phyloP scores from a whole-genome alignment of 2,113 vertebrate species.

The Oryzias curvinotus region DNA sequence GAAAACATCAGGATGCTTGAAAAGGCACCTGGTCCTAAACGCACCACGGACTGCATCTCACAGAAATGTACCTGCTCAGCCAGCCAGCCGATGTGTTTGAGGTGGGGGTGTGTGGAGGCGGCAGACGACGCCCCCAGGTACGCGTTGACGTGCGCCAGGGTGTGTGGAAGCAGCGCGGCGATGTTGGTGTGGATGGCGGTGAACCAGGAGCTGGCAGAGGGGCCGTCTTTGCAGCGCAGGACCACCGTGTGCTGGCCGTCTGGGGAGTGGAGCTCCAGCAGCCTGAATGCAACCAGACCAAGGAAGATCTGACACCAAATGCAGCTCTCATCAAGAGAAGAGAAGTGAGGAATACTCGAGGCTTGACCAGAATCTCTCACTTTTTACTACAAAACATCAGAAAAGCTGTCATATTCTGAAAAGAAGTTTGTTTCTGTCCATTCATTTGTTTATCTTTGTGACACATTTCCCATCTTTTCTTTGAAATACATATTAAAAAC shows the following conservation, averaged over 20 bases:
- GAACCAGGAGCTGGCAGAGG: conserved; percentile 92
- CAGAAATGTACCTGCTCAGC: conserved; percentile 87
- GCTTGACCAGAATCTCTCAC: no score
- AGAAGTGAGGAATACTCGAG: no score
- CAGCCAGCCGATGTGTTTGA: conserved; percentile 94
- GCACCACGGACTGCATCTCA: background rate
- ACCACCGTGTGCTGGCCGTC: conserved; percentile 92
- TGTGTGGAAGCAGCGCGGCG: conserved; percentile 89
- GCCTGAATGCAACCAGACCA: conserved; percentile 68
- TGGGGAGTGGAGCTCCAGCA: conserved; percentile 94
- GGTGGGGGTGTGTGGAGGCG: conserved; percentile 78
- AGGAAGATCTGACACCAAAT: no score
- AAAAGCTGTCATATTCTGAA: no score
- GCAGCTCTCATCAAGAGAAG: no score
- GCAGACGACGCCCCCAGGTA: conserved; percentile 80
- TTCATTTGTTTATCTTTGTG: no score
- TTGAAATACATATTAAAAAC: no score
- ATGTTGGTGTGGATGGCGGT: conserved; percentile 92
- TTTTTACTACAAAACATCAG: no score
- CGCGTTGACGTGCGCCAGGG: conserved; percentile 88
- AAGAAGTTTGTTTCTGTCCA: no score
- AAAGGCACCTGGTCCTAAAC: no score
- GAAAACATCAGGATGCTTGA: no score
- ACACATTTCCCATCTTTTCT: no score
- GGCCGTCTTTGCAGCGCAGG: conserved; percentile 90